Evolutionary conservation across 2,888 invertebrate species (phyloP).

Genomic region (Lampropteryx suffumata): DNA sequence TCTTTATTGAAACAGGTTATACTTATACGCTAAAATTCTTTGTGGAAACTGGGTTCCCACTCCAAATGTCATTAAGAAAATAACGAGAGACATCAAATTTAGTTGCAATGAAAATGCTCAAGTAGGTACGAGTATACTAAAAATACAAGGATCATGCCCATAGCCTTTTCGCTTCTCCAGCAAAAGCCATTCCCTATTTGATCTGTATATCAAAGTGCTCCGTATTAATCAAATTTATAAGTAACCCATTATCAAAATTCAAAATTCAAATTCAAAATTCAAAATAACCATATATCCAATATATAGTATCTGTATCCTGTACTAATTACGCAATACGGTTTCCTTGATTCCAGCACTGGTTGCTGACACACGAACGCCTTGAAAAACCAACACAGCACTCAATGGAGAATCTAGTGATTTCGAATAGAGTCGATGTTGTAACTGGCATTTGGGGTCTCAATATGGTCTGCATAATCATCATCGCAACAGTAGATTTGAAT

Average conservation of each 20-base stretch:
- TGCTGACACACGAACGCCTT: slow-evolving; percentile 29
- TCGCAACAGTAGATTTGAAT: slow-evolving; percentile 8
- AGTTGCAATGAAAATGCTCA: no score
- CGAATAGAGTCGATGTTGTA: background rate
- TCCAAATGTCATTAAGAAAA: no score
- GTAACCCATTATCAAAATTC: no score
- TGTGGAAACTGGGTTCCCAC: no score
- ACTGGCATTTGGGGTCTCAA: background rate
- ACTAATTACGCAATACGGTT: slow-evolving; percentile 26
- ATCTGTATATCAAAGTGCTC: background rate
- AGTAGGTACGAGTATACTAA: no score
- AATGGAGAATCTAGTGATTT: no score
- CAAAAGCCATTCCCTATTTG: background rate
- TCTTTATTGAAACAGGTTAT: no score
- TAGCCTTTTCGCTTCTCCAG: no score
- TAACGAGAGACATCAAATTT: no score
- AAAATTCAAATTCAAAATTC: no score
- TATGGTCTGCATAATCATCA: background rate
- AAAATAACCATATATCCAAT: slow-evolving; percentile 32
- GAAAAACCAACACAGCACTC: slow-evolving; percentile 18
- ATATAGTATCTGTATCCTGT: slow-evolving; percentile 19
- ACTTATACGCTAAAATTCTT: no score
- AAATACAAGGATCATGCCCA: no score
- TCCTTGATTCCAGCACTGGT: slow-evolving; percentile 23
- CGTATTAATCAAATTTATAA: slow-evolving; percentile 20